Conservation (phyloP, 1,140 invertebrate species). For the Heliconius nattereri region DNA sequence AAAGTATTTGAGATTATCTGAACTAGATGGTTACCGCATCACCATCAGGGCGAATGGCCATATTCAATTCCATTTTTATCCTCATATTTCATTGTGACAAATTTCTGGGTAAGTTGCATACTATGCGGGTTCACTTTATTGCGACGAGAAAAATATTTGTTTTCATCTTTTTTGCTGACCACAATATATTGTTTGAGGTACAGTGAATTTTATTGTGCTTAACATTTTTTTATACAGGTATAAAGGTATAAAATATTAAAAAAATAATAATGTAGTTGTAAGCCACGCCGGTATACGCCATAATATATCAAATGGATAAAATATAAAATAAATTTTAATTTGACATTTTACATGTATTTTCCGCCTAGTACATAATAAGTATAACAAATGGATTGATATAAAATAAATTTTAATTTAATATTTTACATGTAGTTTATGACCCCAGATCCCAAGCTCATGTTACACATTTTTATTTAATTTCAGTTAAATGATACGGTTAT, state of each 20-base stretch:
- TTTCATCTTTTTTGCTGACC: slow-evolving; percentile 29
- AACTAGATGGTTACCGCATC: slow-evolving; percentile 66
- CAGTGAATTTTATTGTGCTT: slow-evolving; percentile 1
- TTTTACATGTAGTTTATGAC: background rate
- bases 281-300: background rate
- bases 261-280: background rate
- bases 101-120: slow-evolving; percentile 52
- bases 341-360: too few species aligned
- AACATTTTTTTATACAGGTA: background rate
- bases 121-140: slow-evolving; percentile 48
- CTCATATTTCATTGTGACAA: slow-evolving; percentile 67
- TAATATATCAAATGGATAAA: too few species aligned
- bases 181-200: slow-evolving; percentile 30
- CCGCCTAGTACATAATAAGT: too few species aligned
- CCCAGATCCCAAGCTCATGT: slow-evolving; percentile 16
- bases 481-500: slow-evolving; percentile 64
- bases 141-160: slow-evolving; percentile 34
- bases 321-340: too few species aligned
- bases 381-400: too few species aligned
- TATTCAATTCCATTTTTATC: slow-evolving; percentile 63
- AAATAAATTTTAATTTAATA: too few species aligned
- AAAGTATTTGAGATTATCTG: background rate
- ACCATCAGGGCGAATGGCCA: slow-evolving; percentile 61
- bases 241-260: background rate
- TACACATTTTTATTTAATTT: slow-evolving; percentile 64